phyloP scores from a whole-genome alignment of 2,888 invertebrate species.

The Chrysopilus asiliformis region DNA sequence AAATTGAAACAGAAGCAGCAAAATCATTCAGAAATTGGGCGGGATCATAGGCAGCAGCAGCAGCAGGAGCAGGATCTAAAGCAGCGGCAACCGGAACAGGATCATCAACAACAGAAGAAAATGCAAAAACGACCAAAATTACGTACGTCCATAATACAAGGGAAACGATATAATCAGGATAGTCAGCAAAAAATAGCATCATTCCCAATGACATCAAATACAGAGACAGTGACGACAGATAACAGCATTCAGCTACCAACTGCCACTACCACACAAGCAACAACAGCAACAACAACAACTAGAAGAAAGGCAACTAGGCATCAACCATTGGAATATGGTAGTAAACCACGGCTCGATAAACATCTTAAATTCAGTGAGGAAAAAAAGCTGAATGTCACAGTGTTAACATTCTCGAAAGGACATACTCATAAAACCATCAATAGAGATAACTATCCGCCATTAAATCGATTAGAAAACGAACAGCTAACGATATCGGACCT shows the following conservation, averaged over 20 bases:
- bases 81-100: not conserved
- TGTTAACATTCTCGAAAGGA: conserved; percentile 5
- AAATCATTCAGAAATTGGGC: conserved; percentile 10
- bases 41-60: conserved; percentile 4
- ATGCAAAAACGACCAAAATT: not conserved
- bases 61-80: conserved; percentile 1
- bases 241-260: too few species aligned
- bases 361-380: conserved; percentile 9
- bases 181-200: conserved; percentile 9
- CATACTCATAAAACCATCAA: conserved; percentile 8
- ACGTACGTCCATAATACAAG: not conserved
- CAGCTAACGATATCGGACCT: not conserved
- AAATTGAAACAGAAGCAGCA: not conserved
- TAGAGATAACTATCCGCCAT: conserved; percentile 5
- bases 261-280: too few species aligned
- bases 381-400: conserved; percentile 9
- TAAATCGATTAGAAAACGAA: too few species aligned
- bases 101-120: not conserved
- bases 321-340: conserved; percentile 2
- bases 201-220: conserved; percentile 7
- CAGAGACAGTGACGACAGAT: conserved; percentile 10
- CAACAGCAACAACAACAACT: conserved; percentile 2
- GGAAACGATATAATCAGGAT: conserved; percentile 1
- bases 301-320: conserved; percentile 1
- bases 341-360: conserved; percentile 11